A percentile compares a stretch with the other conserved stretches of the same genome.
These are phyloP conservation scores for Apogon talboti DNA, from an alignment of 2,797 vertebrate genomes.

Conservation along the genomic window DNA sequence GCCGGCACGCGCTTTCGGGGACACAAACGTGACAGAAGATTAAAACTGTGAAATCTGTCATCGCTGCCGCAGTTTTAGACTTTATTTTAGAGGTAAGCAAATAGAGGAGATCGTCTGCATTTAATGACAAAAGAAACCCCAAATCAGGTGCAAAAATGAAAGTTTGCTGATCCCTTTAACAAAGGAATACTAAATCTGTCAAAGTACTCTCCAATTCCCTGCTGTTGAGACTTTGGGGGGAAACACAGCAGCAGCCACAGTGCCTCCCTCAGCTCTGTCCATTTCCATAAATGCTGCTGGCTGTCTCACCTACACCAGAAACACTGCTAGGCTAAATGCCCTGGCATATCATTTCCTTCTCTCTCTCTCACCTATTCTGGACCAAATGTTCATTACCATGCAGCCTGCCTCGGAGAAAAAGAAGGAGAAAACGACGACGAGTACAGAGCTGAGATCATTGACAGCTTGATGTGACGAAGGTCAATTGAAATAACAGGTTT, in stretches of 20 bases:
- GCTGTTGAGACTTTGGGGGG: slow-evolving; percentile 72
- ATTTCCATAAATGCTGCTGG: slow-evolving; percentile 90
- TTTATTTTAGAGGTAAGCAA: slow-evolving; percentile 52
- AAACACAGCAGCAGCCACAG: slow-evolving; percentile 68
- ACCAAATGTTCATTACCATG: slow-evolving; percentile 88
- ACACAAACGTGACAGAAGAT: slow-evolving; percentile 45
- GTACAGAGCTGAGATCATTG: slow-evolving; percentile 88
- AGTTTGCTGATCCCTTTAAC: slow-evolving; percentile 64
- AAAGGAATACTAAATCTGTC: slow-evolving; percentile 66
- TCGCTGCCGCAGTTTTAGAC: slow-evolving; percentile 30
- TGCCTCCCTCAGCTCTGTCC: slow-evolving; percentile 80
- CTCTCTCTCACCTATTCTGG: slow-evolving; percentile 74
- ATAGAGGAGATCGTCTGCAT: slow-evolving; percentile 40
- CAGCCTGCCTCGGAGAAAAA: slow-evolving; percentile 80
- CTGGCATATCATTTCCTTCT: slow-evolving; percentile 83
- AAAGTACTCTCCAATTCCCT: slow-evolving; percentile 53
- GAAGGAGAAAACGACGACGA: slow-evolving; percentile 75
- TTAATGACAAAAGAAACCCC: slow-evolving; percentile 65
- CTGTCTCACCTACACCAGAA: slow-evolving; percentile 84
- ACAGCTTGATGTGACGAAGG: slow-evolving; percentile 89
- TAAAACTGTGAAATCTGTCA: slow-evolving; percentile 27
- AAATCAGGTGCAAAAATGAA: slow-evolving; percentile 64
- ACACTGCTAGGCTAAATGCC: slow-evolving; percentile 86
- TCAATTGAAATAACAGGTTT: slow-evolving; percentile 92
- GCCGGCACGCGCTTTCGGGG: slow-evolving; percentile 27